Base-by-base conservation (phyloP, 2,797 vertebrate species). In the Aldrovandia affinis region DNA sequence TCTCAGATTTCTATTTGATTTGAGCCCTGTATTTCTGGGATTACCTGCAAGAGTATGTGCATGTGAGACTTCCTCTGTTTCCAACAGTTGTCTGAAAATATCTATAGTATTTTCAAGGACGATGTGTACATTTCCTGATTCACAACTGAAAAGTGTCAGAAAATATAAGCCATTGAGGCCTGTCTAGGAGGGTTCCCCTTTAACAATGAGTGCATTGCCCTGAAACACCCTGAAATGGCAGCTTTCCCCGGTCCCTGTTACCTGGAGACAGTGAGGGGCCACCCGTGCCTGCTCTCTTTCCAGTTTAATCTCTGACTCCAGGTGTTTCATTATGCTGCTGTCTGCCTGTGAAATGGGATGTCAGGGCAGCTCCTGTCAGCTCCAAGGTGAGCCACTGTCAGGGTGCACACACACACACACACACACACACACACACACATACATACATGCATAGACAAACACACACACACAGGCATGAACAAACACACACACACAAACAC, bases 221-320 rank as follows among this genome's bases (percentile, higher is more conserved):
- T n/a, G n/a, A n/a, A 6, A 50, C 47, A 6, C 12, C 47, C 47
- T 12, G 6, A 50, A 12, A 50, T 50, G 6, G 30, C 63, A 33
- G 63, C 28, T 65, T 30, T 10, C 3, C 25, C 63, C 63, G 63
- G 36, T 39, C n/a, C 30, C 68, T 39, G 36, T 70, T 70, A 70
- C 68, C 68, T 39, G n/a, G 30, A 70, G 33, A 70, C 68, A 70
- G 68, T 36, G 36, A 39, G 68, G 33, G 68, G 12, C 18, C 50
- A 52, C 50, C 12, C 15, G 2, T 57, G 55, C 18, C 15, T 57
- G 55, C 10, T 70, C 68, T 39, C 33, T 47, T 44, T 55, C 28
- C n/a, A 33, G 14, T 80, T 25, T 80, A 80, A 80, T 80, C 78
- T 52, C 39, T 50, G 77, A 79, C 47, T 79, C 47, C 28, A 28